phyloP scores from a whole-genome alignment of 2,113 vertebrate genomes.

The Serilophus lunatus region DNA sequence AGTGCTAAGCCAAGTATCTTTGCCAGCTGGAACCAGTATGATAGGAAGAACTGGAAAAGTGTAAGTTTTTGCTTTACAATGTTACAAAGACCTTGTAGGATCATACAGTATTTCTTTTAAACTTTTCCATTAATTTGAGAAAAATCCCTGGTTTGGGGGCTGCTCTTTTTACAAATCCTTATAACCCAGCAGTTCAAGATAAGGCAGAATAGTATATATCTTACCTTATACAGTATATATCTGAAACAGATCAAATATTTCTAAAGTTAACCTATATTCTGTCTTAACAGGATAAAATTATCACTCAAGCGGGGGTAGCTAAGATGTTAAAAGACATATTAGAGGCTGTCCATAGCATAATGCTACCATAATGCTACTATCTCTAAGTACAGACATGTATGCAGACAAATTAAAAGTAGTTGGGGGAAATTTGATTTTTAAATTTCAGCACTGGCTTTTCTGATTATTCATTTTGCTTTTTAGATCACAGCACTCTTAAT shows the following conservation, averaged over 20 bases:
- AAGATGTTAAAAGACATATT: neutral
- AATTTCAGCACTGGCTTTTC: neutral
- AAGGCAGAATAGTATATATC: neutral
- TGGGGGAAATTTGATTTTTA: neutral
- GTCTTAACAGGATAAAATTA: neutral
- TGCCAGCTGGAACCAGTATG: neutral
- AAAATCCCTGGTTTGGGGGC: neutral
- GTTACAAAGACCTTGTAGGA: neutral
- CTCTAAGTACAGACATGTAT: neutral
- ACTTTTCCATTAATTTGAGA: neutral
- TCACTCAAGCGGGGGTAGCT: neutral
- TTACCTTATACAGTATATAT: no score
- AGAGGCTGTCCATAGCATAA: neutral
- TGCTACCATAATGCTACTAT: neutral
- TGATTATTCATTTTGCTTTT: neutral
- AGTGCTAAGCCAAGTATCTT: neutral
- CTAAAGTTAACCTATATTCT: neutral
- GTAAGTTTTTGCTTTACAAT: neutral
- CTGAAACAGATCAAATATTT: neutral
- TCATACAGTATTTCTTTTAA: neutral
- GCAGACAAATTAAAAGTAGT: neutral
- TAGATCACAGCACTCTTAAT: neutral
- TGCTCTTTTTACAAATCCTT: neutral
- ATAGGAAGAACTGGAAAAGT: neutral
- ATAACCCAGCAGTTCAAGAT: neutral